These are phyloP conservation scores for Chelonus formosanus DNA, from an alignment of 2,888 invertebrate genomes.

Conservation along the genomic window DNA sequence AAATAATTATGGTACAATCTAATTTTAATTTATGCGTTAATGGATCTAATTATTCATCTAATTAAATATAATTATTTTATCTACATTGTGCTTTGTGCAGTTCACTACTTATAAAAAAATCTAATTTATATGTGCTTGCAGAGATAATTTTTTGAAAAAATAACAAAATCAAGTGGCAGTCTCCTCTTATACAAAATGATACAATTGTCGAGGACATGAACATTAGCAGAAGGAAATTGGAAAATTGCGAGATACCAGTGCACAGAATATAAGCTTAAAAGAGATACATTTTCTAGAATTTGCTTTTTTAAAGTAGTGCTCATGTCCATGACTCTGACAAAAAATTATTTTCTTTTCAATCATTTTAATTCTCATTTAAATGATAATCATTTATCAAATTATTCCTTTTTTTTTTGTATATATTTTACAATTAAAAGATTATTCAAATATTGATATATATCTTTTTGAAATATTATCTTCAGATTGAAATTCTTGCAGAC, in stretches of 20 bases:
- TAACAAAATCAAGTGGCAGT: neutral
- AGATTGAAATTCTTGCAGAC: conserved; percentile 6
- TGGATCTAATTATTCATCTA: too few relatives aligned
- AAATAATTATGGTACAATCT: neutral
- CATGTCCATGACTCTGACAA: conserved; percentile 14
- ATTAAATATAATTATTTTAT: neutral
- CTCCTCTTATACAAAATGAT: conserved; percentile 5
- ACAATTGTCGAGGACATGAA: conserved; percentile 3
- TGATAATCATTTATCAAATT: conserved; percentile 1
- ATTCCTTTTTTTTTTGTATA: conserved; percentile 19
- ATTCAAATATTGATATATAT: neutral
- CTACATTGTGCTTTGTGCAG: conserved; percentile 15
- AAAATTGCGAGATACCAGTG: conserved; percentile 1
- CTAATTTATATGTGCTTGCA: neutral
- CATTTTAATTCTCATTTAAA: conserved; percentile 15
- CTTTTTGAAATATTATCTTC: conserved; percentile 5
- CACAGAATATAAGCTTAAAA: neutral
- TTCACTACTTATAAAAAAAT: neutral
- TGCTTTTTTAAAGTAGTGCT: neutral
- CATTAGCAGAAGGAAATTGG: neutral
- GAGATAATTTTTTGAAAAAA: neutral
- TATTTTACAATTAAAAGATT: neutral
- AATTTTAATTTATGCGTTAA: neutral
- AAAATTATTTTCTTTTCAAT: conserved; percentile 17
- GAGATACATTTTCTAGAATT: neutral